Evolutionary conservation across 30 jellyfish, hydroid and myxozoan species (phyloP).

Genomic region (Aurelia coerulea): DNA sequence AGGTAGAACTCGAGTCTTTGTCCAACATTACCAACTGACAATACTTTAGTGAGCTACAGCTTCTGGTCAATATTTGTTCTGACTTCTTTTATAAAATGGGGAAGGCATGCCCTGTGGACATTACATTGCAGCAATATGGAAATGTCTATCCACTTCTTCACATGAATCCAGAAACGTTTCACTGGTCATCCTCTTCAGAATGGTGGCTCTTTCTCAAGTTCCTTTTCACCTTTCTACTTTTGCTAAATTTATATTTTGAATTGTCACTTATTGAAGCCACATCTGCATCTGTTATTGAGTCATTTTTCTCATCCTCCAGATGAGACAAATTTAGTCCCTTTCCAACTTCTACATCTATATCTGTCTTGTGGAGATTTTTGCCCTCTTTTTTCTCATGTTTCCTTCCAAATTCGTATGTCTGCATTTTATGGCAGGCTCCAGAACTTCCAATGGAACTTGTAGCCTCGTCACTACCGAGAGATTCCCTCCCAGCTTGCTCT

Average conservation of each 20-base stretch:
- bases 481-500: conserved; percentile 5
- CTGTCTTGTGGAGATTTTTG: not conserved
- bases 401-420: conserved; percentile 38
- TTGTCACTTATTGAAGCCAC: not conserved
- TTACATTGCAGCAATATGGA: too few species aligned
- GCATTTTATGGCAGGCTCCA: conserved; percentile 7
- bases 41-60: too few species aligned
- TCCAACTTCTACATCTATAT: not conserved
- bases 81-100: too few species aligned
- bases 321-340: conserved; percentile 23
- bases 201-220: conserved; percentile 21
- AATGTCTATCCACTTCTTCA: too few species aligned
- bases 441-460: not conserved
- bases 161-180: too few species aligned
- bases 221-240: conserved; percentile 9
- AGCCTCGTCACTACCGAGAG: not conserved
- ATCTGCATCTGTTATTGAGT: not conserved
- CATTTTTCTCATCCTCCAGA: conserved; percentile 2
- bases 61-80: too few species aligned
- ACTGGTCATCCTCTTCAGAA: not conserved
- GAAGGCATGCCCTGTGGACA: too few species aligned
- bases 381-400: not conserved
- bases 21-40: too few species aligned
- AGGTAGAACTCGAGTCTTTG: too few species aligned
- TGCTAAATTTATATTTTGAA: not conserved